A percentile compares a stretch with the other conserved stretches of the same genome.
phyloP scores from a whole-genome alignment of 1,140 invertebrate genomes.

The Chymomyza costata region DNA sequence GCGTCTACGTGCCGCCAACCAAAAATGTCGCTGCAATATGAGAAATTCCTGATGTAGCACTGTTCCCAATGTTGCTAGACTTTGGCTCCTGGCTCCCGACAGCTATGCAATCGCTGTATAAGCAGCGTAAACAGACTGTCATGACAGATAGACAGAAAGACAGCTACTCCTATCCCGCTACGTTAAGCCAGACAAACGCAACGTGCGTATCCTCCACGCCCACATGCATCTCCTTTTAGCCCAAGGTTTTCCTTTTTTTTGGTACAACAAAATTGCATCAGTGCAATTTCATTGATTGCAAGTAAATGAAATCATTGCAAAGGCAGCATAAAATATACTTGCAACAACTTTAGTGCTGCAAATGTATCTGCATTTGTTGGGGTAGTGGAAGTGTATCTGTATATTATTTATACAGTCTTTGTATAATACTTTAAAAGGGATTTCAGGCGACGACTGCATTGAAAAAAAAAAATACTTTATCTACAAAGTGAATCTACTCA shows the following conservation, averaged over 20 bases:
- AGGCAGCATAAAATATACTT: no score
- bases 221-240: slow-evolving; percentile 10
- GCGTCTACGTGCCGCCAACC: slow-evolving; percentile 18
- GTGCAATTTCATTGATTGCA: slow-evolving; percentile 72
- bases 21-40: slow-evolving; percentile 43
- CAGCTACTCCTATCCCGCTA: not conserved
- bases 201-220: not conserved
- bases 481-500: no score
- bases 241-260: slow-evolving; percentile 50
- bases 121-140: slow-evolving; percentile 42
- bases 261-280: slow-evolving; percentile 57
- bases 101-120: slow-evolving; percentile 26
- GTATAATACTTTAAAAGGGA: no score
- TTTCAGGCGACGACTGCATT: no score
- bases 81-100: slow-evolving; percentile 15
- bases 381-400: not conserved
- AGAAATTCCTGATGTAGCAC: slow-evolving; percentile 42
- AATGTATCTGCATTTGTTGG: not conserved
- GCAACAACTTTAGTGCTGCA: not conserved
- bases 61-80: slow-evolving; percentile 29
- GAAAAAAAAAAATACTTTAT: no score
- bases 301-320: slow-evolving; percentile 70
- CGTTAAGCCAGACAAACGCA: no score
- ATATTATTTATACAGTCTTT: no score
- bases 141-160: not conserved